Evolutionary conservation across 2,888 invertebrate genomes (phyloP).

Genomic region (Chrysolina americana): DNA sequence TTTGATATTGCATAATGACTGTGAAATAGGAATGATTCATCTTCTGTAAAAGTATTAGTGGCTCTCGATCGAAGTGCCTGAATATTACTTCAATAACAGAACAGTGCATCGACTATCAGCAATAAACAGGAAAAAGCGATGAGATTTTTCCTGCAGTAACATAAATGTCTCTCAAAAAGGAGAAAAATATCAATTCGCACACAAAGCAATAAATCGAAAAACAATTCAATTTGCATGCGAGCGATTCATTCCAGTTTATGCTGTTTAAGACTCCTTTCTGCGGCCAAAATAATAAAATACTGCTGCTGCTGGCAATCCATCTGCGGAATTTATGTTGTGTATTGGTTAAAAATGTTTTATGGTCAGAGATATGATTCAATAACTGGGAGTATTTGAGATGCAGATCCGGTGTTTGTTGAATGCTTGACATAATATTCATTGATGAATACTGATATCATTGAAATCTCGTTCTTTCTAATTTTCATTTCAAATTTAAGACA

Average conservation of each 20-base stretch:
- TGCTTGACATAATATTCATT: too few relatives aligned
- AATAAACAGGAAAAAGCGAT: constrained; percentile 49
- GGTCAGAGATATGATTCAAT: constrained; percentile 54
- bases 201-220: constrained; percentile 61
- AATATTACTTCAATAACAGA: constrained; percentile 29
- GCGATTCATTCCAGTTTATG: constrained; percentile 59
- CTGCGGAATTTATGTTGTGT: constrained; percentile 62
- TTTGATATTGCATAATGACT: too few relatives aligned
- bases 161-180: constrained; percentile 5
- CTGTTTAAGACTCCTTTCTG: constrained; percentile 61
- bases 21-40: neutral
- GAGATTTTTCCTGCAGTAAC: constrained; percentile 36
- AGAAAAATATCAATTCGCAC: constrained; percentile 55
- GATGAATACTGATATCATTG: neutral
- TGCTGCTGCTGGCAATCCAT: constrained; percentile 56
- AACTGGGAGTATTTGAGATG: constrained; percentile 21
- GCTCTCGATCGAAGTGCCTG: neutral
- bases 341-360: constrained; percentile 62
- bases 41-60: too few relatives aligned
- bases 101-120: constrained; percentile 42
- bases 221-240: constrained; percentile 64
- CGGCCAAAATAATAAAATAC: constrained; percentile 63
- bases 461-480: too few relatives aligned
- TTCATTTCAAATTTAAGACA: too few relatives aligned
- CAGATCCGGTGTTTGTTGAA: neutral